These are phyloP conservation scores for Amniataba percoides DNA, from an alignment of 2,797 vertebrate species.

Conservation along the genomic window DNA sequence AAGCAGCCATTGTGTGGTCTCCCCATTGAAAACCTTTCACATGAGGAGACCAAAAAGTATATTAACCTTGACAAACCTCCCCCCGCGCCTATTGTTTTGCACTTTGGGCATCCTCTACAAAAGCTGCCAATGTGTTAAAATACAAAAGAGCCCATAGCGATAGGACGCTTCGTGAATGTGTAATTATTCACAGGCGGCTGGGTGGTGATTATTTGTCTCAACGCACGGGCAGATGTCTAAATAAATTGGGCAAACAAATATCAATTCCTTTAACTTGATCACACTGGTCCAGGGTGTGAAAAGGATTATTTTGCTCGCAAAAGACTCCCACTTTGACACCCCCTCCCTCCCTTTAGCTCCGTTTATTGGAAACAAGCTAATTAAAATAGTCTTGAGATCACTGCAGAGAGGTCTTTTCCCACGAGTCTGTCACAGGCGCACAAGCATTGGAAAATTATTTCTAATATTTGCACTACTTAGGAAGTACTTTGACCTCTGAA, in stretches of 20 bases:
- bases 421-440: conserved; percentile 10
- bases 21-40: conserved; percentile 66
- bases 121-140: conserved; percentile 36
- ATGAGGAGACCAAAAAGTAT: conserved; percentile 54
- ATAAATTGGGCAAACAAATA: conserved; percentile 1
- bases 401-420: conserved; percentile 43
- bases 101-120: conserved; percentile 26
- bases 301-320: conserved; percentile 22
- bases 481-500: conserved; percentile 33
- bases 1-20: conserved; percentile 63
- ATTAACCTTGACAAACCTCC: conserved; percentile 60
- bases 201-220: conserved; percentile 16
- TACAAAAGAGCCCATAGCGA: conserved; percentile 27
- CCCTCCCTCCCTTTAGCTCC: background rate
- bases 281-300: conserved; percentile 14
- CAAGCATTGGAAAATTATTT: conserved; percentile 35
- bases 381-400: conserved; percentile 44
- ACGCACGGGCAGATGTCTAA: conserved; percentile 12
- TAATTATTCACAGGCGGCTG: conserved; percentile 12
- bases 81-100: conserved; percentile 28
- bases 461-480: conserved; percentile 30
- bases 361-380: conserved; percentile 41
- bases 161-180: conserved; percentile 25
- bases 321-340: conserved; percentile 9
- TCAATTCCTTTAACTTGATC: conserved; percentile 30